Percentiles rank a stretch among this genome's conserved stretches.
phyloP scores from a whole-genome alignment of 1,140 invertebrate genomes.

The Lutraria rhynchaena region DNA sequence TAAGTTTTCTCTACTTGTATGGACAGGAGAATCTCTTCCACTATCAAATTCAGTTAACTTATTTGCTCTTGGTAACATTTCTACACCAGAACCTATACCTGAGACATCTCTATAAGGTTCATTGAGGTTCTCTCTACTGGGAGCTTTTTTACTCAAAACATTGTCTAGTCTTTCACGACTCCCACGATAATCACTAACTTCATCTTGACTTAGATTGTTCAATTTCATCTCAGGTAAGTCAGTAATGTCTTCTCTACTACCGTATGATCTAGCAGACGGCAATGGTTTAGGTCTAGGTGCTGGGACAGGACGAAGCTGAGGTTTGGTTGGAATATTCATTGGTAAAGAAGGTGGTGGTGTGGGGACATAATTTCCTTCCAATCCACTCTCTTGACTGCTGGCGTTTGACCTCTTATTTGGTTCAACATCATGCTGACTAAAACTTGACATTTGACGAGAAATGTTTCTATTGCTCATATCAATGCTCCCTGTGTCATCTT shows the following conservation, averaged over 20 bases:
- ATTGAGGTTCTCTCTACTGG: conserved; percentile 45
- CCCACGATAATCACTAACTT: conserved; percentile 37
- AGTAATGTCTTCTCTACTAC: conserved; percentile 51
- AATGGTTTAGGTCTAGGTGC: conserved; percentile 59
- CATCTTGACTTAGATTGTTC: conserved; percentile 53
- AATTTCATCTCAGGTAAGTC: conserved; percentile 26
- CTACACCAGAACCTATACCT: conserved; percentile 33
- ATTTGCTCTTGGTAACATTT: conserved; percentile 24
- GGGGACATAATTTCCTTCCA: conserved; percentile 31
- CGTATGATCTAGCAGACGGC: conserved; percentile 57
- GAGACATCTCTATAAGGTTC: conserved; percentile 15
- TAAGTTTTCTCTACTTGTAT: conserved; percentile 44
- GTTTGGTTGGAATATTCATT: conserved; percentile 46
- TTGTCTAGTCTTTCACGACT: conserved; percentile 62
- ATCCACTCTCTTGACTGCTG: conserved; percentile 23
- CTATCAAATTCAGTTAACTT: background rate
- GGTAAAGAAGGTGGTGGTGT: conserved; percentile 61
- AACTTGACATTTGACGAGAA: conserved; percentile 69
- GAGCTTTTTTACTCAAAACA: conserved; percentile 37
- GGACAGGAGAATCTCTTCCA: conserved; percentile 37
- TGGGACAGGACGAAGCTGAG: conserved; percentile 40
- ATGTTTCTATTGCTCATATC: conserved; percentile 50
- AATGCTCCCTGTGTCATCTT: conserved; percentile 58
- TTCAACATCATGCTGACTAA: conserved; percentile 63
- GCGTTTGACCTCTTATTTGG: background rate